Percentiles rank a stretch among this genome's conserved stretches.
These are phyloP conservation scores for Trissoscelio sp. DNA, from an alignment of 2,888 invertebrate genomes.

Conservation along the genomic window DNA sequence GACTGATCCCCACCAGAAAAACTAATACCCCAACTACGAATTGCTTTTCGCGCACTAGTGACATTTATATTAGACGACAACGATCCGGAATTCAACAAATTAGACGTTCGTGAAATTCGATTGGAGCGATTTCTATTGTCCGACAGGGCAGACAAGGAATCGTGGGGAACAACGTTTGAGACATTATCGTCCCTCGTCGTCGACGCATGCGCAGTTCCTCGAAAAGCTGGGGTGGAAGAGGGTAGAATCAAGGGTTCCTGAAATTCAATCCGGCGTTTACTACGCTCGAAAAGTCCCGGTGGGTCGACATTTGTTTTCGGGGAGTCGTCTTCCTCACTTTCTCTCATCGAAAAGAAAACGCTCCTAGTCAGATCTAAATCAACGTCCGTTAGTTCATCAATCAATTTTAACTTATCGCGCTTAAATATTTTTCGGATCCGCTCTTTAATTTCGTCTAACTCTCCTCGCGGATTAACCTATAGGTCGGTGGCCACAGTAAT, in stretches of 20 bases:
- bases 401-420: neutral
- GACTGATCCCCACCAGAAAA: neutral
- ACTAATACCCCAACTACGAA: neutral
- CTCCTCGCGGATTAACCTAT: neutral
- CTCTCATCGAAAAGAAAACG: neutral
- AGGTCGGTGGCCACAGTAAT: neutral
- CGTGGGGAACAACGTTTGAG: neutral
- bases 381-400: neutral
- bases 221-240: neutral
- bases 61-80: no score
- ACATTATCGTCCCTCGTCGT: neutral
- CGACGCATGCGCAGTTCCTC: no score
- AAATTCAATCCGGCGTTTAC: neutral
- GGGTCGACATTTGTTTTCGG: neutral
- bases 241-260: neutral
- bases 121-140: neutral
- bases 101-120: neutral
- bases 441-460: neutral
- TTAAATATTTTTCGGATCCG: neutral
- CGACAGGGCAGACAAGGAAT: neutral
- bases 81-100: no score
- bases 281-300: neutral
- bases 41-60: no score
- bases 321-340: neutral
- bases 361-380: neutral